These are phyloP conservation scores for Homarus americanus DNA, from an alignment of 1,140 invertebrate genomes.

Conservation along the genomic window DNA sequence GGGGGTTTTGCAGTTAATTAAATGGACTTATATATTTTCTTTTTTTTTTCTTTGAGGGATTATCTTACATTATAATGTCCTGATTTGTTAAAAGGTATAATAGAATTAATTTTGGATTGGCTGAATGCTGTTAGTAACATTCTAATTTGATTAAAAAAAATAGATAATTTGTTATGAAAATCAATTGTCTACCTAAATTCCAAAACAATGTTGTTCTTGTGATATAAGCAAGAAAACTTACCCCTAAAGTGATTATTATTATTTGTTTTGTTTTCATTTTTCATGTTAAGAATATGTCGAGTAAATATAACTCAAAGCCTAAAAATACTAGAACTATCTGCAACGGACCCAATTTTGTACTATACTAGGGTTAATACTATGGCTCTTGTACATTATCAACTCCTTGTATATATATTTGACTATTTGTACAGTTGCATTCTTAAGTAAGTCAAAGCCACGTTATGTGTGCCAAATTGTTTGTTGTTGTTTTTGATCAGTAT, in stretches of 20 bases:
- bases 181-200: background rate
- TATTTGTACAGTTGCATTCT: constrained; percentile 60
- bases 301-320: background rate
- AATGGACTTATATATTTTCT: background rate
- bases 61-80: background rate
- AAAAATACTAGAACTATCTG: constrained; percentile 18
- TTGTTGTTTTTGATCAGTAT: constrained; percentile 52
- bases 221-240: background rate
- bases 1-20: background rate
- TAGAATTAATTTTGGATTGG: background rate
- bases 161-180: background rate
- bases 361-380: constrained; percentile 44
- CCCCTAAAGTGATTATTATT: background rate
- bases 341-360: constrained; percentile 45
- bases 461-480: constrained; percentile 66
- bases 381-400: constrained; percentile 63
- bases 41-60: background rate
- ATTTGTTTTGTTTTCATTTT: background rate
- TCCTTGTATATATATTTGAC: constrained; percentile 53
- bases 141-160: background rate
- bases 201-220: background rate
- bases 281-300: background rate
- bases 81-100: background rate
- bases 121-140: background rate
- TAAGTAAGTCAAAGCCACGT: constrained; percentile 64